Percentiles rank a stretch among this genome's conserved stretches.
Evolutionary conservation across 2,888 invertebrate genomes (phyloP).

Genomic region (Scrobipalpa atriplicella): DNA sequence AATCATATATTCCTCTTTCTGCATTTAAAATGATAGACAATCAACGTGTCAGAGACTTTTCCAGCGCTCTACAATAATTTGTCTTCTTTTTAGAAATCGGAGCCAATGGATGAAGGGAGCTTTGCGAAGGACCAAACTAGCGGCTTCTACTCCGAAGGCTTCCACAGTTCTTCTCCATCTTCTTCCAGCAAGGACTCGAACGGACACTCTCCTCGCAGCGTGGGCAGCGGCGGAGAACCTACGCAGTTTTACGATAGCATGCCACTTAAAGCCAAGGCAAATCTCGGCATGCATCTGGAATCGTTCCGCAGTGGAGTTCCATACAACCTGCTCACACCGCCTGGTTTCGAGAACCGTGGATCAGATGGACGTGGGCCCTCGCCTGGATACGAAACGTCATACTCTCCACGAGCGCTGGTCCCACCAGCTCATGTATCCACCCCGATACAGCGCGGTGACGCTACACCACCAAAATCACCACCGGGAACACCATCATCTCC

Average conservation of each 20-base stretch:
- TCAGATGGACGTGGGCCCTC: slow-evolving; percentile 64
- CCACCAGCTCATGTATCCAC: slow-evolving; percentile 67
- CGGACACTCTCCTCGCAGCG: slow-evolving; percentile 75
- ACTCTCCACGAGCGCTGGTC: slow-evolving; percentile 62
- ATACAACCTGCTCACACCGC: slow-evolving; percentile 84
- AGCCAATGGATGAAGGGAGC: slow-evolving; percentile 72
- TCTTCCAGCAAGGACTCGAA: slow-evolving; percentile 81
- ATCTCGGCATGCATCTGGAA: slow-evolving; percentile 71
- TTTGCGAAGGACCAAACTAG: slow-evolving; percentile 83
- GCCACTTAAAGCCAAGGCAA: slow-evolving; percentile 72
- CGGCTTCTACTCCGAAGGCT: slow-evolving; percentile 84
- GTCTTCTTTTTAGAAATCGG: slow-evolving; percentile 80
- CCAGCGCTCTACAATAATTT: slow-evolving; percentile 15
- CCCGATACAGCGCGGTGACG: slow-evolving; percentile 63
- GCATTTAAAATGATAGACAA: background rate
- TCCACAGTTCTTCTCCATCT: slow-evolving; percentile 83
- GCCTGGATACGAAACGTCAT: slow-evolving; percentile 60
- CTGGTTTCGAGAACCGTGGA: slow-evolving; percentile 74
- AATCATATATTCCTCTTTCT: background rate
- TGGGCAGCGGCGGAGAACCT: slow-evolving; percentile 68
- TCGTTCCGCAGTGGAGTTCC: slow-evolving; percentile 73
- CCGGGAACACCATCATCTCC: slow-evolving; percentile 65
- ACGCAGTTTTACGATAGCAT: slow-evolving; percentile 68
- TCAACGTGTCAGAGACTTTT: background rate
- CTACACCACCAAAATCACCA: slow-evolving; percentile 76